Base-by-base conservation (phyloP, 2,888 invertebrate genomes). In the Heteromurus nitidus region DNA sequence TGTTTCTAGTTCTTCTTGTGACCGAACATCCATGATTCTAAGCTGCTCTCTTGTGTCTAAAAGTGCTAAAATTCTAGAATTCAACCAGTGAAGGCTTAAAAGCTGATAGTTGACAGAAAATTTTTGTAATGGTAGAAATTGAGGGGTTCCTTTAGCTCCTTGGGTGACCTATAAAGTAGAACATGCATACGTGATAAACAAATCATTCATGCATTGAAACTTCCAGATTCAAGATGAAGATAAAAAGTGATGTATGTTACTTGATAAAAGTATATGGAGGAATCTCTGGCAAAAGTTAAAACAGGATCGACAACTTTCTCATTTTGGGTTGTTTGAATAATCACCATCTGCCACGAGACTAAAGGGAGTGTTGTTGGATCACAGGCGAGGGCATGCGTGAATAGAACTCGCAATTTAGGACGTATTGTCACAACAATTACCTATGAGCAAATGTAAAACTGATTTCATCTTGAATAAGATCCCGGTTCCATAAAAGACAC, bases 261-360 rank as follows among this genome's bases (percentile, higher is more conserved):
- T 89, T 96, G 94, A 88, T 96, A 95, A 91, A 97, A 98, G 89
- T 95, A 94, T 67, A 99, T 90, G 60, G 93, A 93, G 85, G 92
- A 93, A 68, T 96, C 95, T 65, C 98, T 92, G 0, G 95, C 98
- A 89, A 97, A 95, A 0, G 97, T 95, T 75, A 98, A 91, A 9
- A 98, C 94, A 16, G 97, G 96, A 89, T 95, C 95, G 69, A 94
- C 91, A 13, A 93, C 92, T 86, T 93, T 91, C 0, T 92, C 90
- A 87, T 92, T 86, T 36, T 87, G 91, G 16, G 92, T 92, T 62
- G 94, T 92, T 88, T 95, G 95, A 84, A 96, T 94, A 11, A 95
- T 92, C 18, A 96, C 95, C 90, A 95, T 92, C 90, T 96, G 97
- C 98, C 98, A 99, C 31, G 96, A 94, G 26, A 99, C 91, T 62